These are phyloP conservation scores for Hypselothyrea guttata DNA, from an alignment of 2,888 invertebrate genomes.

Conservation along the genomic window DNA sequence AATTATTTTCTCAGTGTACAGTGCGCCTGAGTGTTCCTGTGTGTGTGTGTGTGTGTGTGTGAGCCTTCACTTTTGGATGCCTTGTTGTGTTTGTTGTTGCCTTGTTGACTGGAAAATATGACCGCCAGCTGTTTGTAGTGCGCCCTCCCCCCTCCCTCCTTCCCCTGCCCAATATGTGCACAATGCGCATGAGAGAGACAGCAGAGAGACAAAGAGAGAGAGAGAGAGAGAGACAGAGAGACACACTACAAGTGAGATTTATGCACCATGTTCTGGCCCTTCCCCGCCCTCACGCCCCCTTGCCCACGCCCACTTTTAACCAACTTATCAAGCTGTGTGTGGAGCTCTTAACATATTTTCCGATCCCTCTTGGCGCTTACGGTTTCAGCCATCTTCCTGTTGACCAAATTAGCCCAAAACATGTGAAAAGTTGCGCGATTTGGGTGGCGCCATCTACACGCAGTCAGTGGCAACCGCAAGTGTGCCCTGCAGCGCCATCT, in stretches of 20 bases:
- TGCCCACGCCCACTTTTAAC: not conserved
- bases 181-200: conserved; percentile 9
- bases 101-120: conserved; percentile 77
- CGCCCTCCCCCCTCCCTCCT: conserved; percentile 21
- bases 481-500: conserved; percentile 48
- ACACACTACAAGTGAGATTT: conserved; percentile 40
- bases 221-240: conserved; percentile 1
- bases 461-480: conserved; percentile 1
- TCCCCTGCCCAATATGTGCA: conserved; percentile 19
- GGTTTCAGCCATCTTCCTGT: too few species aligned
- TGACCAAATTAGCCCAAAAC: not conserved
- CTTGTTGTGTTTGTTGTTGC: conserved; percentile 70
- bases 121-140: conserved; percentile 75
- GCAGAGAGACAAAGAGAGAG: conserved; percentile 6
- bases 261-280: conserved; percentile 48
- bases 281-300: not conserved
- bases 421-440: too few species aligned
- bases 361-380: too few species aligned
- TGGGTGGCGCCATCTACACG: conserved; percentile 55
- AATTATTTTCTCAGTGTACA: too few species aligned
- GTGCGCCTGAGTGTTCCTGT: conserved; percentile 12
- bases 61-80: conserved; percentile 21
- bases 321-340: not conserved
- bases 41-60: conserved; percentile 14
- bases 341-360: too few species aligned